Evolutionary conservation across 1,140 invertebrate genomes (phyloP).

Genomic region (Cydia splendana): DNA sequence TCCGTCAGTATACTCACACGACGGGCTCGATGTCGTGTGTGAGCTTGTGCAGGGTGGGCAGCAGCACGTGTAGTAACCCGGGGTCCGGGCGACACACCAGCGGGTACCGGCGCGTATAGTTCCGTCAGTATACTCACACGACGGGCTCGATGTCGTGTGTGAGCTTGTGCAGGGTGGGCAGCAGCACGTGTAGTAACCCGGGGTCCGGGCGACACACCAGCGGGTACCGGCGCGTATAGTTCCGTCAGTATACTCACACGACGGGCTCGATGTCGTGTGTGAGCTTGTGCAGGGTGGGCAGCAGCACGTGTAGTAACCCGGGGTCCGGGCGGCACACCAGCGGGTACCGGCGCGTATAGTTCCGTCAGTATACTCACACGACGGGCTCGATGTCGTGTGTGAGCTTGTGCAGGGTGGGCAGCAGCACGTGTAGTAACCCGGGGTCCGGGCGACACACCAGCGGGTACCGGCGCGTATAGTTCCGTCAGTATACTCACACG

Average conservation of each 20-base stretch:
- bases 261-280: constrained; percentile 53
- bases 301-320: constrained; percentile 54
- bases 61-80: constrained; percentile 54
- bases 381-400: constrained; percentile 53
- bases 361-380: constrained; percentile 48
- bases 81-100: constrained; percentile 59
- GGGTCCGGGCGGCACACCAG: constrained; percentile 59
- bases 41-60: constrained; percentile 57
- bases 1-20: constrained; percentile 48
- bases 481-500: constrained; percentile 48
- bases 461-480: constrained; percentile 49
- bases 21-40: constrained; percentile 53
- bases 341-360: constrained; percentile 49
- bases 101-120: constrained; percentile 49
- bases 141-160: constrained; percentile 53
- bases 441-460: constrained; percentile 59
- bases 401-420: constrained; percentile 57
- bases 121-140: constrained; percentile 48
- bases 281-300: constrained; percentile 57
- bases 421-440: constrained; percentile 54
- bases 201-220: constrained; percentile 59
- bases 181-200: constrained; percentile 54
- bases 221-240: constrained; percentile 49
- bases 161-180: constrained; percentile 57
- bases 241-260: constrained; percentile 48